phyloP scores from a whole-genome alignment of 2,797 vertebrate genomes.

The Silurus aristotelis region DNA sequence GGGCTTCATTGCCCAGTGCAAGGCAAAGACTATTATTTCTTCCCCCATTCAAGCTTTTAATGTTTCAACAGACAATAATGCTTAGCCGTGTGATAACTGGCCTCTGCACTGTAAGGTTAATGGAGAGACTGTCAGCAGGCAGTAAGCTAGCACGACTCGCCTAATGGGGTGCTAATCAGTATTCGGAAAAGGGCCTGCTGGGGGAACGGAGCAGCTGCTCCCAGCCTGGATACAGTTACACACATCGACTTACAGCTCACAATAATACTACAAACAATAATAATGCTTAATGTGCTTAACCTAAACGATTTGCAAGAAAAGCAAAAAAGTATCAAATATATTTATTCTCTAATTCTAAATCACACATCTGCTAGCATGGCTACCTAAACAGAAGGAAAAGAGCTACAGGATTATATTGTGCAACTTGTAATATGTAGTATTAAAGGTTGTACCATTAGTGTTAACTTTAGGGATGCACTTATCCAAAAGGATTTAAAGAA shows the following conservation, averaged over 20 bases:
- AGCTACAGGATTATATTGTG: not conserved
- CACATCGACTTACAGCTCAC: not conserved
- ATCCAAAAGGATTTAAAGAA: not conserved
- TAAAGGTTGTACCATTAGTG: not conserved
- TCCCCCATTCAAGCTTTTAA: conserved; percentile 53
- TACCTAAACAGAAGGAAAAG: not conserved
- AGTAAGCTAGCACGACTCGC: conserved; percentile 57
- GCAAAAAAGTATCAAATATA: not conserved
- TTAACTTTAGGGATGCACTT: not conserved
- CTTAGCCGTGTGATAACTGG: conserved; percentile 61
- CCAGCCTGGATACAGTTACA: conserved; percentile 48
- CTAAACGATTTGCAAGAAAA: not conserved
- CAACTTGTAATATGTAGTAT: not conserved
- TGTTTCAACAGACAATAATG: conserved; percentile 65
- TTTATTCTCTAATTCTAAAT: not conserved
- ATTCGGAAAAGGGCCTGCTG: conserved; percentile 54
- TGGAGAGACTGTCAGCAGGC: conserved; percentile 65
- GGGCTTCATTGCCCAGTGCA: conserved; percentile 18
- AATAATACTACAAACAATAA: not conserved
- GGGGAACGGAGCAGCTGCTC: conserved; percentile 58
- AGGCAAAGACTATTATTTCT: conserved; percentile 35
- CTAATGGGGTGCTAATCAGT: conserved; percentile 67
- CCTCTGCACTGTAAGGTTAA: conserved; percentile 65
- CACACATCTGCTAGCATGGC: not conserved
- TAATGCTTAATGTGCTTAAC: not conserved